phyloP scores from a whole-genome alignment of 2,888 invertebrate genomes.

The Drosophila kuntzei region DNA sequence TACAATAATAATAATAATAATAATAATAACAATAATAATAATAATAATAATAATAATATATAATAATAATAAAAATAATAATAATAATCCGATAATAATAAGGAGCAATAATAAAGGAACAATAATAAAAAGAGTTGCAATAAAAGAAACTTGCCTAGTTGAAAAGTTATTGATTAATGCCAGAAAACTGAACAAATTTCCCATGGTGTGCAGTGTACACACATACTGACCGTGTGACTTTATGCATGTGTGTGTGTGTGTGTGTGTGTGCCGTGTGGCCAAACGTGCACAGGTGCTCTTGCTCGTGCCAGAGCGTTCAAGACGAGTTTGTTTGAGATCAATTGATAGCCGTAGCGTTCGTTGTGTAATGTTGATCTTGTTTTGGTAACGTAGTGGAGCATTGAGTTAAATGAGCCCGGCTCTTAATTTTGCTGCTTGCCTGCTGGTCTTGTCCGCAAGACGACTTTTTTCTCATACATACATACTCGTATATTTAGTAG shows the following conservation, averaged over 20 bases:
- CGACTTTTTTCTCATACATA: constrained; percentile 38
- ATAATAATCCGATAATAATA: too few relatives aligned
- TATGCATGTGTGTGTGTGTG: background rate
- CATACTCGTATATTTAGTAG: background rate
- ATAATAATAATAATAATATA: too few relatives aligned
- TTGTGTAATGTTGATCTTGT: constrained; percentile 80
- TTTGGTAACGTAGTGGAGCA: constrained; percentile 78
- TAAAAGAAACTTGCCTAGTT: too few relatives aligned
- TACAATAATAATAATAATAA: too few relatives aligned
- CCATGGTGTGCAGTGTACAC: background rate
- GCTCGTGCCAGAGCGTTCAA: constrained; percentile 58
- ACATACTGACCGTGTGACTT: background rate
- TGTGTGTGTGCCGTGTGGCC: constrained; percentile 16
- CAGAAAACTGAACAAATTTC: background rate
- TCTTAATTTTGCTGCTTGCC: constrained; percentile 67
- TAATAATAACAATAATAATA: too few relatives aligned
- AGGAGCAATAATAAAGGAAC: too few relatives aligned
- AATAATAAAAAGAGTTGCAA: background rate
- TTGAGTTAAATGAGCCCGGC: constrained; percentile 76
- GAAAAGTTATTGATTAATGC: background rate
- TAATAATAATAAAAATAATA: too few relatives aligned
- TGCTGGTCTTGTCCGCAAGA: constrained; percentile 49
- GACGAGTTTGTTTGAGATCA: constrained; percentile 73
- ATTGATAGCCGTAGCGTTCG: constrained; percentile 72
- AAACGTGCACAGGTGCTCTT: constrained; percentile 58